Conservation (phyloP, 2,113 vertebrate genomes). For the Panthera uncia region DNA sequence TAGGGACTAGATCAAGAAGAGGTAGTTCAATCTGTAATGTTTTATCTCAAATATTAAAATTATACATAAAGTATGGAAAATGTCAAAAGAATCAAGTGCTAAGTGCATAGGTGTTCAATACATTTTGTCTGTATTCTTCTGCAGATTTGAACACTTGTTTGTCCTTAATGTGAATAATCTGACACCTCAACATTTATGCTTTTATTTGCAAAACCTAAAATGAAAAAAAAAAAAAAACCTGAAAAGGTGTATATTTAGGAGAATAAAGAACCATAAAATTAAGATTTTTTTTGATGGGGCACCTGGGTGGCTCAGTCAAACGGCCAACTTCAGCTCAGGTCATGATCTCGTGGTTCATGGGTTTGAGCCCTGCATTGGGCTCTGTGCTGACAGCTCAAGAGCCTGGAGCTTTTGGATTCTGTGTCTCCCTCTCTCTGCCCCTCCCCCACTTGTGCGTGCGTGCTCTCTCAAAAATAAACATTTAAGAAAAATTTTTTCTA, state of each 20-base stretch:
- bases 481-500: too few species aligned
- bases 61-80: background rate
- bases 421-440: too few species aligned
- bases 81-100: background rate
- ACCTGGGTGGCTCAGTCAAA: too few species aligned
- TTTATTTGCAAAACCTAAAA: constrained; percentile 6
- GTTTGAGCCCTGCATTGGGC: too few species aligned
- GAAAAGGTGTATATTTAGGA: background rate
- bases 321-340: too few species aligned
- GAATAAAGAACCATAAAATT: background rate
- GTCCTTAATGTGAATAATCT: background rate
- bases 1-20: background rate
- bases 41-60: background rate
- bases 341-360: too few species aligned
- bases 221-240: background rate
- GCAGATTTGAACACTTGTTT: background rate
- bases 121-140: background rate
- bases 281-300: background rate
- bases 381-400: too few species aligned
- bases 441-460: too few species aligned
- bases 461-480: too few species aligned
- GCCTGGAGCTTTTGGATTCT: too few species aligned
- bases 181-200: background rate
- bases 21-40: background rate
- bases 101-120: background rate